Evolutionary conservation across 2,797 vertebrate genomes (phyloP).

Genomic region (Merluccius polli): DNA sequence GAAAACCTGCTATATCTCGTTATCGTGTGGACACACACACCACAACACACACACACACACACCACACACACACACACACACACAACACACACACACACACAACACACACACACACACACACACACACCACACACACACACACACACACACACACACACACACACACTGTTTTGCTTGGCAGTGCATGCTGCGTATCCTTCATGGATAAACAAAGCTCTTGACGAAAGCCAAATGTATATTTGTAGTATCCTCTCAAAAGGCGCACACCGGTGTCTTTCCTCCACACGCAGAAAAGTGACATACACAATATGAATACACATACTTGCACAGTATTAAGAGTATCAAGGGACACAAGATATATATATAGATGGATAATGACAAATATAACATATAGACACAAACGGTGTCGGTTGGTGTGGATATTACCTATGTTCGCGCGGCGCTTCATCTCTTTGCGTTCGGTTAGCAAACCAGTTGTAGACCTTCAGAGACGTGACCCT

Average conservation of each 20-base stretch:
- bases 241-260: not conserved
- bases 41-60: too few relatives aligned
- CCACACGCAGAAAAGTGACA: not conserved
- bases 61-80: too few relatives aligned
- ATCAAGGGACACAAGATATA: too few relatives aligned
- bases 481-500: constrained; percentile 97
- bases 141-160: too few relatives aligned
- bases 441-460: constrained; percentile 99
- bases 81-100: too few relatives aligned
- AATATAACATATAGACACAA: not conserved
- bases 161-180: not conserved
- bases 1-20: too few relatives aligned
- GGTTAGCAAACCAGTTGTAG: constrained; percentile 99
- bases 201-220: not conserved
- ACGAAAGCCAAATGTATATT: not conserved
- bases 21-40: too few relatives aligned
- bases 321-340: too few relatives aligned
- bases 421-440: constrained; percentile 88
- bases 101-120: too few relatives aligned
- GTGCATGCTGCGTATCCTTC: not conserved
- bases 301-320: not conserved
- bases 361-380: too few relatives aligned
- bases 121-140: too few relatives aligned
- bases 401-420: not conserved
- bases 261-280: not conserved